Percentiles rank a stretch among this genome's conserved stretches.
phyloP scores from a whole-genome alignment of 2,888 invertebrate species.

The Cremastinae sp. region DNA sequence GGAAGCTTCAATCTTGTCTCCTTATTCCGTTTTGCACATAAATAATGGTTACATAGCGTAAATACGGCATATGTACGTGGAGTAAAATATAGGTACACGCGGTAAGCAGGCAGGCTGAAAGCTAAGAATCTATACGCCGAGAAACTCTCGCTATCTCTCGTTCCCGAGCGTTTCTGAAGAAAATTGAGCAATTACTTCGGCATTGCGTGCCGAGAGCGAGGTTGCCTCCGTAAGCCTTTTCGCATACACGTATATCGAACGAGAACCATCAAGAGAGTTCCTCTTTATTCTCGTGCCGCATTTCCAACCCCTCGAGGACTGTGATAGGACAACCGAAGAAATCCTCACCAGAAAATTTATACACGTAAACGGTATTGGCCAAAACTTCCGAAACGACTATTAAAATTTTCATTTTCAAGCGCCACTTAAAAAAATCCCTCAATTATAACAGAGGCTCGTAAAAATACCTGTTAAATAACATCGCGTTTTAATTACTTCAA shows the following conservation, averaged over 20 bases:
- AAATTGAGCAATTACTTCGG: constrained; percentile 72
- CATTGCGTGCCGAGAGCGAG: constrained; percentile 66
- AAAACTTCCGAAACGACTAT: too few relatives aligned
- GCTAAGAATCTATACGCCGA: constrained; percentile 26
- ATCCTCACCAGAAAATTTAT: constrained; percentile 21
- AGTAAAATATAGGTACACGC: constrained; percentile 3
- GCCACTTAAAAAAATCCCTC: too few relatives aligned
- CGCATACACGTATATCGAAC: constrained; percentile 1
- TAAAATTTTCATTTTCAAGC: too few relatives aligned
- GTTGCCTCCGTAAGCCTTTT: constrained; percentile 58
- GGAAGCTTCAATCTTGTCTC: constrained; percentile 31
- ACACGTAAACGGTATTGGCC: constrained; percentile 16
- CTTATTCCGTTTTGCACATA: constrained; percentile 32
- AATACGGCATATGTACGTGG: constrained; percentile 24
- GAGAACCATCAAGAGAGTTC: constrained; percentile 23
- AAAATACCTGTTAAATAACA: too few relatives aligned
- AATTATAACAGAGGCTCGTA: too few relatives aligned
- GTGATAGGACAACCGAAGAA: constrained; percentile 58
- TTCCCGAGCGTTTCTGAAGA: constrained; percentile 60
- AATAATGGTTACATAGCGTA: constrained; percentile 33
- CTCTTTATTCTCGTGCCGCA: constrained; percentile 28
- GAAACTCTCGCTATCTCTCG: constrained; percentile 29
- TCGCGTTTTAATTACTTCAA: too few relatives aligned
- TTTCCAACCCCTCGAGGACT: constrained; percentile 20
- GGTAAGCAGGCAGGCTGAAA: constrained; percentile 5